Evolutionary conservation across 2,113 vertebrate species (phyloP), one percentile per base, ranked within the genome.

Genomic region (Seriola quinqueradiata): DNA sequence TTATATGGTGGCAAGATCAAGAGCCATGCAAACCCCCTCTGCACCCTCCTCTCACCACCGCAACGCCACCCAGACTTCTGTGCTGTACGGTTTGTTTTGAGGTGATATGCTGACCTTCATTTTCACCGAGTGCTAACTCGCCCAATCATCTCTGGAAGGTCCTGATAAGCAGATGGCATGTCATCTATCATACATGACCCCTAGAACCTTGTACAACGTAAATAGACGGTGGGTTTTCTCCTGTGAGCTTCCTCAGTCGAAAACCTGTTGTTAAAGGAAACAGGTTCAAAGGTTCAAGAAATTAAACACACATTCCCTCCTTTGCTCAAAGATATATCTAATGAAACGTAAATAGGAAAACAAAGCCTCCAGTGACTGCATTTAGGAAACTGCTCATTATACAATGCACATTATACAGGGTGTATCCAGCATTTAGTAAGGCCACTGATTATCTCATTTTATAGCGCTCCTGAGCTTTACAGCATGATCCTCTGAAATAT

Each of bases 121-220:
- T 90, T 91, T 92, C 83, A 77, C 86, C 46, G n/a, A 73, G 40
- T 28, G 64, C 77, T 87, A 91, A 88, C 84, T 85, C 70, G 10
- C 58, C 60, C 71, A 84, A 73, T 89, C 77, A 82, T 89, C 86
- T 90, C 92, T 95, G 94, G 80, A 90, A 83, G 77, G 68, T 38
- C 81, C 92, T 89, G 93, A 95, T 95, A 94, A 95, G 91, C 93
- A 92, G 83, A 89, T 92, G 91, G 87, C 83, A 89, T 88, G 85
- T 74, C 92, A 90, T 95, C 83, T 89, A 92, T 95, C 92, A 94
- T 86, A 88, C 87, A 90, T 93, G 90, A 95, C 93, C 91, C 82
- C 84, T 46, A 79, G 80, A 92, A 92, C 81, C 68, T 55, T 58
- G 84, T 64, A 86, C 83, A 89, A 70, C 86, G 87, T 86, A 88